Evolutionary conservation across 1,140 invertebrate genomes (phyloP), one percentile per base, ranked within the genome.

Genomic region (Drosophila fuyamai): DNA sequence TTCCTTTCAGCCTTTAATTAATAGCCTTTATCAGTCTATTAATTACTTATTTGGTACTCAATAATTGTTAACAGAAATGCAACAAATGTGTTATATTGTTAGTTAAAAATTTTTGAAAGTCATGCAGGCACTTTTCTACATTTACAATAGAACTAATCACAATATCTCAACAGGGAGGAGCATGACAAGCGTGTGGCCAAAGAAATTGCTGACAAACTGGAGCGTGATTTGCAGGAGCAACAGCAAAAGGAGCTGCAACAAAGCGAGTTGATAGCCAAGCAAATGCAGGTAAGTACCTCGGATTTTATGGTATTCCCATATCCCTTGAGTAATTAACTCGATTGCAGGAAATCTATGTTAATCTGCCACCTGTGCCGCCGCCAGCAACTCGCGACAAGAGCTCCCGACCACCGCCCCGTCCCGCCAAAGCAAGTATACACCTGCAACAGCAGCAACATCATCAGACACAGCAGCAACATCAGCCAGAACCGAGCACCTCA

Each of bases 141-240:
- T 35, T 54, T 73, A 35, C 12, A 48, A 70, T 14, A 38, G n/a
- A 50, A 35, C 36, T 72, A 72, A 68, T 67, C 44, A 57, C 44
- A 27, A 41, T 10, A 36, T 68, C 50, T 53, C 29, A 13, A n/a
- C 54, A 96, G 95, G 81, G 96, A 96, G 92, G 94, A 96, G 82
- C 93, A 94, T 89, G 96, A 97, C 93, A 95, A 94, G 46, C 86
- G 94, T 60, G 93, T 95, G 18, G 95, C 95, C 23, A 94, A 93
- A 81, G 93, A 95, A 89, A 92, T 96, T 63, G 95, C 95, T 27
- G 93, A 95, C 73, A 94, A 94, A 62, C 80, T 96, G 23, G 95
- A 96, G 73, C 95, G 95, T 77, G 93, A 93, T 63, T 66, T 93
- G 29, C 93, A 93, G 81, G 93, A 93, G 59, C 92, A 94, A 46